Evolutionary conservation across 2,113 vertebrate species (phyloP).

Genomic region (Grus americana): DNA sequence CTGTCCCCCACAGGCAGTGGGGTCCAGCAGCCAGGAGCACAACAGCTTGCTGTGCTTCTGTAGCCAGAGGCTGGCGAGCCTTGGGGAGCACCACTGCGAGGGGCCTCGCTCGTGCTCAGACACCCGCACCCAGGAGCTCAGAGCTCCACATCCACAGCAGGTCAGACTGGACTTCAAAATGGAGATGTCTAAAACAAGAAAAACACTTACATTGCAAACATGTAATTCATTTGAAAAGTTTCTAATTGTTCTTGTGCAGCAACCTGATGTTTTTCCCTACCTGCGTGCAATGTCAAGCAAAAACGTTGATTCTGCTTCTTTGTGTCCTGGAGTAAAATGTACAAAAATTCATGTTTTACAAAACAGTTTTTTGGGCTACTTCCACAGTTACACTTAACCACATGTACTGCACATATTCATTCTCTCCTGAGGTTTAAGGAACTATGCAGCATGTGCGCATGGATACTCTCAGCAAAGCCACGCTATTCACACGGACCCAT

Average conservation of each 20-base stretch:
- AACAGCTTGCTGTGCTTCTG: background rate
- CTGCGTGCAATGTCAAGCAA: background rate
- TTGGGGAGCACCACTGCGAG: accelerated
- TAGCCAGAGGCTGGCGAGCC: background rate
- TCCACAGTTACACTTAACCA: slow-evolving; percentile 3
- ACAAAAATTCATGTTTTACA: background rate
- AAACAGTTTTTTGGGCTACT: slow-evolving; percentile 8
- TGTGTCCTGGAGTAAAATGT: background rate
- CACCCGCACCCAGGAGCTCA: accelerated
- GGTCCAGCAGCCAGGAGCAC: background rate
- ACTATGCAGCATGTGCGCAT: background rate
- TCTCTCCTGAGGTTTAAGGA: slow-evolving; percentile 34
- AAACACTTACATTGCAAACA: background rate
- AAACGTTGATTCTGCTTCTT: slow-evolving; percentile 18
- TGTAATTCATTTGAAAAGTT: background rate
- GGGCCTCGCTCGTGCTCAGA: background rate
- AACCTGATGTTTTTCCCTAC: background rate
- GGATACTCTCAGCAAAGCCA: slow-evolving; percentile 19
- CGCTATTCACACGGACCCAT: background rate
- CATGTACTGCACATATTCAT: background rate
- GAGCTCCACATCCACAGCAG: background rate
- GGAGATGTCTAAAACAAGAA: background rate
- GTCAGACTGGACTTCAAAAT: no score
- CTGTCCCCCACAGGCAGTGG: background rate
- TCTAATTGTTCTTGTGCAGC: background rate